Conservation (phyloP, 2,888 invertebrate species). For the Drosophila anomelani region DNA sequence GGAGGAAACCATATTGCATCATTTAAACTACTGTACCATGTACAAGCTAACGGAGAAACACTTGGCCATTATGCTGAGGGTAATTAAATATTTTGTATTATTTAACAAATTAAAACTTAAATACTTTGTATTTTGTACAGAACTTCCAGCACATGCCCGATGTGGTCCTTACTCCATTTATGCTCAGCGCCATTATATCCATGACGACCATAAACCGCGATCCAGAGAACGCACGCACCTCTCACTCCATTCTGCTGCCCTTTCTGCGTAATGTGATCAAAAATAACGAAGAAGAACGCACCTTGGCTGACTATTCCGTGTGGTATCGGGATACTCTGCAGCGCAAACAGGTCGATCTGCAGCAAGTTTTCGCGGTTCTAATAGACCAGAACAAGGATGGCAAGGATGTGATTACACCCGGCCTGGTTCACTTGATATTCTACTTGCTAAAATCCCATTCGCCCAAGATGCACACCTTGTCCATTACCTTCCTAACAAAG, state of each 20-base stretch:
- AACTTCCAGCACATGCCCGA: constrained; percentile 86
- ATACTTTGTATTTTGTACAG: constrained; percentile 78
- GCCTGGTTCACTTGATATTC: constrained; percentile 86
- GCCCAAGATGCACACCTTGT: constrained; percentile 84
- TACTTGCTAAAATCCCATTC: constrained; percentile 84
- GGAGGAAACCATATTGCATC: constrained; percentile 87
- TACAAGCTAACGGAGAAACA: constrained; percentile 82
- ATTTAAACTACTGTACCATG: constrained; percentile 85
- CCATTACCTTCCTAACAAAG: constrained; percentile 86
- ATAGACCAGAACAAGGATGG: constrained; percentile 84
- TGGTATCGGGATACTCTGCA: constrained; percentile 86
- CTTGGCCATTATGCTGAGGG: constrained; percentile 77
- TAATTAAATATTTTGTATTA: constrained; percentile 36
- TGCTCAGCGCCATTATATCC: constrained; percentile 86
- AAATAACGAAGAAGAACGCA: constrained; percentile 85
- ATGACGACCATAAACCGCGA: constrained; percentile 84
- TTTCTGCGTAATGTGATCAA: constrained; percentile 82
- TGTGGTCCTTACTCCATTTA: constrained; percentile 87
- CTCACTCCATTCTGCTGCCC: constrained; percentile 78
- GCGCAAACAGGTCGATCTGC: constrained; percentile 75
- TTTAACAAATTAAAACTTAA: background rate
- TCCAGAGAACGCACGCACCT: constrained; percentile 78
- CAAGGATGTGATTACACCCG: constrained; percentile 85
- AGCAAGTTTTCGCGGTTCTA: constrained; percentile 81
- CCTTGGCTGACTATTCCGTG: constrained; percentile 84